These are phyloP conservation scores for Nephotettix cincticeps DNA, from an alignment of 1,140 invertebrate genomes.

Conservation along the genomic window DNA sequence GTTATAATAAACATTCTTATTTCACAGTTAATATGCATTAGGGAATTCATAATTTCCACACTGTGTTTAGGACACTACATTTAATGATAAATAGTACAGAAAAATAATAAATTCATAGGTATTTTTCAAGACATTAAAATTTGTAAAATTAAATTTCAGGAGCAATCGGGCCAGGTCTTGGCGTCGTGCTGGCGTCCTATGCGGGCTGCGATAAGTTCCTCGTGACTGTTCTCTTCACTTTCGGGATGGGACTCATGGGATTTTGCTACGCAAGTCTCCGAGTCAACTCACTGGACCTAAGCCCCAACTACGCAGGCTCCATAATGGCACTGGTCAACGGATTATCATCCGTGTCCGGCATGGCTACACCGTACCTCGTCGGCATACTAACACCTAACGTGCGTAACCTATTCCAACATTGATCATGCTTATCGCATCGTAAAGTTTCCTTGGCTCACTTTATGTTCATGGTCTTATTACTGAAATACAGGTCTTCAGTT, in stretches of 20 bases:
- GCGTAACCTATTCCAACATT: constrained; percentile 49
- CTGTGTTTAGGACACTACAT: too few relatives aligned
- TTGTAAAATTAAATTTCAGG: too few relatives aligned
- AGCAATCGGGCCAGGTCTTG: constrained; percentile 71
- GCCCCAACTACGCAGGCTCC: constrained; percentile 73
- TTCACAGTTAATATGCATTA: too few relatives aligned
- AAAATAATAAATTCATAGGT: too few relatives aligned
- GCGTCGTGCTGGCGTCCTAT: constrained; percentile 68
- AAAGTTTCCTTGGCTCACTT: background rate
- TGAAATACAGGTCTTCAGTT: too few relatives aligned
- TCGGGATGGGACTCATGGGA: constrained; percentile 68
- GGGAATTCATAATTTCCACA: too few relatives aligned
- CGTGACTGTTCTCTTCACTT: constrained; percentile 65
- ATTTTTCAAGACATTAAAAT: too few relatives aligned
- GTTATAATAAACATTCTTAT: too few relatives aligned
- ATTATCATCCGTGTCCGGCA: constrained; percentile 70
- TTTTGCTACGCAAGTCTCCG: constrained; percentile 66
- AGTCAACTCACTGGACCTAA: constrained; percentile 76
- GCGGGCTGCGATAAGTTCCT: constrained; percentile 57
- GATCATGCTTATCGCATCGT: background rate
- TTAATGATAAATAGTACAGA: too few relatives aligned
- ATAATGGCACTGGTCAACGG: constrained; percentile 80
- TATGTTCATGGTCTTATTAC: too few relatives aligned
- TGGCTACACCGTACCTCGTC: constrained; percentile 72
- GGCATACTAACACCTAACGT: constrained; percentile 71